Base-by-base conservation (phyloP, 2,888 invertebrate species). In the Dolichomitus sp. region DNA sequence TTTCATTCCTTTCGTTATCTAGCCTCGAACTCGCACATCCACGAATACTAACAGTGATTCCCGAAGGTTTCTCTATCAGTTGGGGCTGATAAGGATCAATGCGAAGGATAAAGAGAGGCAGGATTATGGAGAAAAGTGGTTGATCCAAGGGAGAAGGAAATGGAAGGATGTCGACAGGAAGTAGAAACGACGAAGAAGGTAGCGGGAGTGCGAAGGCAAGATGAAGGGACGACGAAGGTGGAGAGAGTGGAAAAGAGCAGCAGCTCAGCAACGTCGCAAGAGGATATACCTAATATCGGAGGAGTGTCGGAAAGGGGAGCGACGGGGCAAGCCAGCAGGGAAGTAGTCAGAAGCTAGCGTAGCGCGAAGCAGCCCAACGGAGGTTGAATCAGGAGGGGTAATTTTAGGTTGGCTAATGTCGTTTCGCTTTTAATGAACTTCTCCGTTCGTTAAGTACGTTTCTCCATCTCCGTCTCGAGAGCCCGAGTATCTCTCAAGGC, bases 341-440 rank as follows among this genome's bases (percentile, higher is more conserved):
- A 72, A 73, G 84, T 81, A 80, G 85, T 84, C 80, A 83, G 85
- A 79, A 78, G 83, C 81, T 75, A 81, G 83, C 82, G 76, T 45
- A 75, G 82, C 83, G 85, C 57, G 66, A 66, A 68, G 48, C 72
- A 69, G 66, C 33, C 79, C 81, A 78, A 73, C 86, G 86, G 85
- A 85, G 84, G 87, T 88, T 77, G 87, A 88, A 88, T 88, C 86
- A 84, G 89, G 88, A 88, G 90, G 91, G 92, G 90, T 93, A 93
- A 93, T 93, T 93, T 92, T 92, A 92, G 92, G 89, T 92, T 90
- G 92, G 91, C 92, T 93, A 93, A 93, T 89, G 92, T 92, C 91
- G 91, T 93, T 93, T 92, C 90, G 91, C 91, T 92, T 92, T 91
- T 93, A 93, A 93, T 93, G 92, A 93, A 93, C 93, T 92, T 93